phyloP scores from a whole-genome alignment of 2,797 vertebrate species.

The Cheirogaleus major region DNA sequence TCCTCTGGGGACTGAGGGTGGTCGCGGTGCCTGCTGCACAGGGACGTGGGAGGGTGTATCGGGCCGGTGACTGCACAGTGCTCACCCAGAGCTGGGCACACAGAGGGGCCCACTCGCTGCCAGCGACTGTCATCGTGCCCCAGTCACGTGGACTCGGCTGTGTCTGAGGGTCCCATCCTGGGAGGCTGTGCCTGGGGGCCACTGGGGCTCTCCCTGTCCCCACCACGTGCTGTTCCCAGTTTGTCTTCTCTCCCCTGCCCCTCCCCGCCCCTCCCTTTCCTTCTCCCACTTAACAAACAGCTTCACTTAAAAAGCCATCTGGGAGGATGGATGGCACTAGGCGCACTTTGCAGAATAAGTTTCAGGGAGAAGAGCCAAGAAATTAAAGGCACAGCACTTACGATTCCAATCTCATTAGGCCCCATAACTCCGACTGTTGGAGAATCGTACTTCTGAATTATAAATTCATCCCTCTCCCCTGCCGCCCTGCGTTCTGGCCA shows the following conservation, averaged over 20 bases:
- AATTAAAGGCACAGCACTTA: slow-evolving; percentile 57
- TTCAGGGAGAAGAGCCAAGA: slow-evolving; percentile 38
- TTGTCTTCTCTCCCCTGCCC: too few relatives aligned
- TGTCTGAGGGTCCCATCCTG: fast-evolving
- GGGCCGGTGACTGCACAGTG: not conserved
- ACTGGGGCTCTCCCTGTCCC: too few relatives aligned
- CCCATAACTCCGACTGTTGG: not conserved
- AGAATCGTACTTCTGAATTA: not conserved
- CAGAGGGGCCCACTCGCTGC: fast-evolving
- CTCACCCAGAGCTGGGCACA: not conserved
- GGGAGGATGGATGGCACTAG: slow-evolving; percentile 66
- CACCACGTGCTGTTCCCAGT: too few relatives aligned
- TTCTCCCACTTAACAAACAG: slow-evolving; percentile 45
- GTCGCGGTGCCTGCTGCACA: too few relatives aligned
- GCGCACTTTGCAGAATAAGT: slow-evolving; percentile 12
- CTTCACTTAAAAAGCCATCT: slow-evolving; percentile 70
- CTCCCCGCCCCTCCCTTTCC: not conserved
- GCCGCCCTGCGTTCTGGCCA: fast-evolving
- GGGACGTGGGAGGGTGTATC: not conserved
- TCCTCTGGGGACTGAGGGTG: not conserved
- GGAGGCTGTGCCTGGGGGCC: fast-evolving
- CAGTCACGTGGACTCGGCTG: not conserved
- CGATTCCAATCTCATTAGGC: not conserved
- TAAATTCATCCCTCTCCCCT: not conserved
- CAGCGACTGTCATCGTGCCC: fast-evolving